Evolutionary conservation across 2,888 invertebrate genomes (phyloP).

Genomic region (Ochropleura leucogaster): DNA sequence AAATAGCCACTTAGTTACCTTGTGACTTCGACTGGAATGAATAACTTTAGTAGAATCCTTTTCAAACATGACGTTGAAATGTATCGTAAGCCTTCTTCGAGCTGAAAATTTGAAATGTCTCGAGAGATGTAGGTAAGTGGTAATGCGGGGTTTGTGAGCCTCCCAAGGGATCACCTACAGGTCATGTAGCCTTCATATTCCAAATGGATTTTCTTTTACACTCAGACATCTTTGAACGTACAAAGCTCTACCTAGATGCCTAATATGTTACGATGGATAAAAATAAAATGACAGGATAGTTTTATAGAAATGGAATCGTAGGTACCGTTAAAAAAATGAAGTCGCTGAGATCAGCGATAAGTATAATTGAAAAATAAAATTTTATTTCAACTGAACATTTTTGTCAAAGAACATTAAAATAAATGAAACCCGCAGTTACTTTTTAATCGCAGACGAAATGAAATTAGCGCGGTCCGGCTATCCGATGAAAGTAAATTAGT

Average conservation of each 20-base stretch:
- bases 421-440: constrained; percentile 64
- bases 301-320: constrained; percentile 25
- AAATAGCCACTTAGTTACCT: constrained; percentile 43
- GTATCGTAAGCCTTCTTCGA: constrained; percentile 49
- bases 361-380: constrained; percentile 61
- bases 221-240: constrained; percentile 51
- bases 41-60: constrained; percentile 51
- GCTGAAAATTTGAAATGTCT: constrained; percentile 57
- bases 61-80: constrained; percentile 54
- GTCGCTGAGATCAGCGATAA: constrained; percentile 46
- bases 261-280: constrained; percentile 45
- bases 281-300: constrained; percentile 46
- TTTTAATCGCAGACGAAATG: constrained; percentile 66
- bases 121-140: constrained; percentile 61
- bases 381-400: constrained; percentile 57
- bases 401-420: constrained; percentile 62
- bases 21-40: constrained; percentile 34
- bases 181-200: constrained; percentile 60
- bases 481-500: constrained; percentile 70
- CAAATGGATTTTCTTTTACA: constrained; percentile 64
- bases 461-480: constrained; percentile 60
- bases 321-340: constrained; percentile 32
- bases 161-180: constrained; percentile 58
- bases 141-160: constrained; percentile 59
- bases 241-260: constrained; percentile 46